Conservation (phyloP, 2,113 vertebrate genomes). For the Xyliphius kryptos region DNA sequence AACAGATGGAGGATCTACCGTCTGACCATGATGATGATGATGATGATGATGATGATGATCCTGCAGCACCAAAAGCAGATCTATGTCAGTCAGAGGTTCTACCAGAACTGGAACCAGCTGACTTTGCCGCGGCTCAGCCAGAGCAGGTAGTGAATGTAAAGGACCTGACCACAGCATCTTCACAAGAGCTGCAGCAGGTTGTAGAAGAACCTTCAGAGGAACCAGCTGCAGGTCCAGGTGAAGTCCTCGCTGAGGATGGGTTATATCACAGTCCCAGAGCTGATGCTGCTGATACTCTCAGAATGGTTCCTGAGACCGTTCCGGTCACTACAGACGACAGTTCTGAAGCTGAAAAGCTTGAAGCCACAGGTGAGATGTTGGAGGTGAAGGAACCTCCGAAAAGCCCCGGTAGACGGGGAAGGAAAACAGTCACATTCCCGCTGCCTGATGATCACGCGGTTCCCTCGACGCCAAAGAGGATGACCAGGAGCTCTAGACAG, state of each 20-base stretch:
- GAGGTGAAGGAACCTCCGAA: constrained; percentile 33
- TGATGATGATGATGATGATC: not conserved
- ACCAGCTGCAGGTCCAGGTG: not conserved
- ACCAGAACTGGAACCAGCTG: not conserved
- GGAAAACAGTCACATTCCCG: constrained; percentile 51
- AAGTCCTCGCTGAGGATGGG: not conserved
- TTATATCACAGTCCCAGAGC: not conserved
- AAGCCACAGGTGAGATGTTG: not conserved
- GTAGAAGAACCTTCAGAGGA: not conserved
- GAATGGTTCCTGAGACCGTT: not conserved
- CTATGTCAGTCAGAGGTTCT: not conserved
- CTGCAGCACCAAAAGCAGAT: not conserved
- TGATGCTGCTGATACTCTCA: not conserved
- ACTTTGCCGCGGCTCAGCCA: not conserved
- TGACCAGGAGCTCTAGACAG: constrained; percentile 49
- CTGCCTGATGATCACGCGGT: constrained; percentile 35
- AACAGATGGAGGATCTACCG: constrained; percentile 5
- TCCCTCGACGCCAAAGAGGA: constrained; percentile 45
- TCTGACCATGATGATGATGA: constrained; percentile 11
- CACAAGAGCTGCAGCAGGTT: too few species aligned
- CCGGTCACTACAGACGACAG: not conserved
- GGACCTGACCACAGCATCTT: constrained; percentile 24
- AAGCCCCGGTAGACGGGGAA: constrained; percentile 58
- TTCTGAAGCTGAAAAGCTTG: not conserved
- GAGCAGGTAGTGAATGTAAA: constrained; percentile 22